Percentiles rank a stretch among this genome's conserved stretches.
Evolutionary conservation across 2,113 vertebrate species (phyloP).

Genomic region (Myrmecophaga tridactyla): DNA sequence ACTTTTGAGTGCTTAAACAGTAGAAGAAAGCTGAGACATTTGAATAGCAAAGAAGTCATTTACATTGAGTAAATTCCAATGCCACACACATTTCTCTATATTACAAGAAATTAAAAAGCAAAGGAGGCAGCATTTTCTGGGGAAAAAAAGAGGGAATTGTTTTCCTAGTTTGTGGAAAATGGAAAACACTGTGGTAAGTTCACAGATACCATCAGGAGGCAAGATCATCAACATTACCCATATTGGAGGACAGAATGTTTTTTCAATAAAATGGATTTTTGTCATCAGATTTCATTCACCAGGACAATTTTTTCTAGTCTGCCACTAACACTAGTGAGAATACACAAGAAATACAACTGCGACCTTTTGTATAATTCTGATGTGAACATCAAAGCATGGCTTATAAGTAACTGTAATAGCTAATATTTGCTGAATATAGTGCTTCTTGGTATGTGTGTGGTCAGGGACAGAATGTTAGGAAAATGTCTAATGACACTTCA

Average conservation of each 20-base stretch:
- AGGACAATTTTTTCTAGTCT: neutral
- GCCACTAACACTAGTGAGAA: neutral
- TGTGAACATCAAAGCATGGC: too few relatives aligned
- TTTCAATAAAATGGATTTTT: neutral
- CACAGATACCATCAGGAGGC: neutral
- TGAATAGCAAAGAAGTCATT: conserved; percentile 14
- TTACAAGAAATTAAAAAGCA: neutral
- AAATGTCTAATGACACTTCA: neutral
- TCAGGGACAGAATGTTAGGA: neutral
- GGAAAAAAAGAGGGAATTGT: neutral
- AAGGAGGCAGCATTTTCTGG: neutral
- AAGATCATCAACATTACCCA: neutral
- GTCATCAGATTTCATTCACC: neutral
- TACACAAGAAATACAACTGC: neutral
- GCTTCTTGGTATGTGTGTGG: neutral
- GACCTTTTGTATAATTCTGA: neutral
- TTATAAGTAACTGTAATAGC: neutral
- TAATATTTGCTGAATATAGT: neutral
- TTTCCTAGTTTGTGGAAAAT: neutral
- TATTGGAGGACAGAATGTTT: neutral
- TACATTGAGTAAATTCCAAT: neutral
- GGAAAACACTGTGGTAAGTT: neutral
- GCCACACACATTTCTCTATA: neutral
- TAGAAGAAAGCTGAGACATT: neutral
- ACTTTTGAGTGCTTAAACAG: neutral